Percentiles rank a stretch among this genome's conserved stretches.
These are phyloP conservation scores for Drosophila rufa DNA, from an alignment of 1,140 invertebrate species.

Conservation along the genomic window DNA sequence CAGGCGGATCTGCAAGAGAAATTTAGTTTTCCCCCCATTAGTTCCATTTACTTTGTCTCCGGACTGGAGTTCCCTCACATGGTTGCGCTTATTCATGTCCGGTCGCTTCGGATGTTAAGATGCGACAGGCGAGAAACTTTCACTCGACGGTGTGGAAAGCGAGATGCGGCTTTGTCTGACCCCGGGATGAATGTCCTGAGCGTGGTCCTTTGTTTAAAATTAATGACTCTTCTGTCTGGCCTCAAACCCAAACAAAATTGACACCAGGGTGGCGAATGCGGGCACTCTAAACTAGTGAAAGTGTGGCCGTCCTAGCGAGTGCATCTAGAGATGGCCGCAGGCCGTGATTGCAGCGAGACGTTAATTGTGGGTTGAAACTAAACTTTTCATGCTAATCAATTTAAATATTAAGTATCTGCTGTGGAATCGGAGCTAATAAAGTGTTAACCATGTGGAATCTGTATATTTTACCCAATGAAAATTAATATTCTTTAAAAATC, in stretches of 20 bases:
- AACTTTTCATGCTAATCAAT: not conserved
- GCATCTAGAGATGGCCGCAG: not conserved
- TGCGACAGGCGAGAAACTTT: slow-evolving; percentile 68
- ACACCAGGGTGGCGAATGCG: slow-evolving; percentile 29
- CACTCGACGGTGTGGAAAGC: slow-evolving; percentile 54
- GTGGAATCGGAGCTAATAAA: too few species aligned
- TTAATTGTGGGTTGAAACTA: not conserved
- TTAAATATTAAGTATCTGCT: too few species aligned
- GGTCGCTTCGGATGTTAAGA: slow-evolving; percentile 59
- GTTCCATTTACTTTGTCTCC: slow-evolving; percentile 36
- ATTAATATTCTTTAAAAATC: too few species aligned
- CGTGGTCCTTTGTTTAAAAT: slow-evolving; percentile 77
- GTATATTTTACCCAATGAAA: too few species aligned
- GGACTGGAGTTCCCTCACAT: slow-evolving; percentile 61
- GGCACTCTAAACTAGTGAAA: slow-evolving; percentile 11
- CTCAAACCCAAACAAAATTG: slow-evolving; percentile 72
- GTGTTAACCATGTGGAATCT: too few species aligned
- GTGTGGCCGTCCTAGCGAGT: slow-evolving; percentile 5
- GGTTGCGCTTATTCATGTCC: slow-evolving; percentile 83
- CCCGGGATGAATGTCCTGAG: slow-evolving; percentile 76
- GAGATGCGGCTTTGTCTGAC: slow-evolving; percentile 55
- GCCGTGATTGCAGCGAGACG: not conserved
- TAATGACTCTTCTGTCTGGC: slow-evolving; percentile 72
- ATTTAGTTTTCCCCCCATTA: slow-evolving; percentile 14
- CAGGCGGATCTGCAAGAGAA: slow-evolving; percentile 92